phyloP scores from a whole-genome alignment of 35 echinoderm and acorn worm genomes.

The Lytechinus variegatus region DNA sequence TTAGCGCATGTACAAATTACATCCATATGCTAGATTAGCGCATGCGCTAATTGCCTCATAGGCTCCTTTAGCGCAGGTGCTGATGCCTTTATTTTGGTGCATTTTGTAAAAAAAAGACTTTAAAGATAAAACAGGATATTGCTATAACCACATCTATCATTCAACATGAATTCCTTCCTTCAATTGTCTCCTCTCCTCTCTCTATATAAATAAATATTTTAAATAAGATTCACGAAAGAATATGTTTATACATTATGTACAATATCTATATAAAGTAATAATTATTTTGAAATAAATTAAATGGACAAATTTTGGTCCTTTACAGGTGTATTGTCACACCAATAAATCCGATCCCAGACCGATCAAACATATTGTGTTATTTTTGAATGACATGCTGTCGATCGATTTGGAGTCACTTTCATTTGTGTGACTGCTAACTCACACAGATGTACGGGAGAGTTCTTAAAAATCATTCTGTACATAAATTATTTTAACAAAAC shows the following conservation, averaged over 20 bases:
- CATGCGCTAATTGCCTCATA: too few relatives aligned
- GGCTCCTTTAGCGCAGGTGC: too few relatives aligned
- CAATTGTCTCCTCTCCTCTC: background rate
- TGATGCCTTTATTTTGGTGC: too few relatives aligned
- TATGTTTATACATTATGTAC: constrained; percentile 8
- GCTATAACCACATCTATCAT: constrained; percentile 9
- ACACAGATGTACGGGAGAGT: background rate
- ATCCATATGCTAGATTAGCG: too few relatives aligned
- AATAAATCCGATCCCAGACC: too few relatives aligned
- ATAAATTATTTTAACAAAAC: background rate
- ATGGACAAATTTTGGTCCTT: background rate
- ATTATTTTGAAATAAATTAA: constrained; percentile 1
- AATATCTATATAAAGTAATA: constrained; percentile 6
- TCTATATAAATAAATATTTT: constrained; percentile 22
- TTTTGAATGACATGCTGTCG: too few relatives aligned
- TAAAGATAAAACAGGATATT: background rate
- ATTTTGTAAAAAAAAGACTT: too few relatives aligned
- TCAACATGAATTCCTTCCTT: background rate
- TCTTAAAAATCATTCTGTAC: background rate
- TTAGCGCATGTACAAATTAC: too few relatives aligned
- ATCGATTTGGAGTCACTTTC: too few relatives aligned
- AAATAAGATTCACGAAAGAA: constrained; percentile 12
- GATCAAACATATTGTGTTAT: too few relatives aligned
- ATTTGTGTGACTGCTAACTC: background rate
- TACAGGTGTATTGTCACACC: too few relatives aligned